Percentiles rank a stretch among this genome's conserved stretches.
These are phyloP conservation scores for Nipponacmea schrenckii DNA, from an alignment of 2,888 invertebrate species.

Conservation along the genomic window DNA sequence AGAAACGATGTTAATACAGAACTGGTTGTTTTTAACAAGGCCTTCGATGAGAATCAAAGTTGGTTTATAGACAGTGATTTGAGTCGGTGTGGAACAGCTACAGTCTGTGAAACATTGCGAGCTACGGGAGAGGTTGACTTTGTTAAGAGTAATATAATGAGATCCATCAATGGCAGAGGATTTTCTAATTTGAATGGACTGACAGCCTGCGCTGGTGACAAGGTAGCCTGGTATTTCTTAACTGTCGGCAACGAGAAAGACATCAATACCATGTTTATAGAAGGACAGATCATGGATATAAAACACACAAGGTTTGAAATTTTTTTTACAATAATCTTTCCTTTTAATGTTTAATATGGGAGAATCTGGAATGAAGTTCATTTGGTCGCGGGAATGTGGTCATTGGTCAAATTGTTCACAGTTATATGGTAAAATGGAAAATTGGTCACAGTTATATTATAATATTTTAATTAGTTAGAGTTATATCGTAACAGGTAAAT, in stretches of 20 bases:
- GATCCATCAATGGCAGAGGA: constrained; percentile 42
- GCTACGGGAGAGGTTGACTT: neutral
- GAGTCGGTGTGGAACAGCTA: neutral
- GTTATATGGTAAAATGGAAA: too few relatives aligned
- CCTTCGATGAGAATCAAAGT: constrained; percentile 44
- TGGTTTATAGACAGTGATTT: constrained; percentile 33
- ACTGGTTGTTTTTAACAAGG: constrained; percentile 39
- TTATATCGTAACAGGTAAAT: too few relatives aligned
- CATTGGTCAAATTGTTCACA: too few relatives aligned
- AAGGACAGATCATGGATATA: constrained; percentile 27
- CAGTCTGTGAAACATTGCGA: neutral
- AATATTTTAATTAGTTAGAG: too few relatives aligned
- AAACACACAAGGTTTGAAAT: constrained; percentile 7
- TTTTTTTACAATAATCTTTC: too few relatives aligned
- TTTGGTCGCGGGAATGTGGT: too few relatives aligned
- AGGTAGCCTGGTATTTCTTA: constrained; percentile 35
- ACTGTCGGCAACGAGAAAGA: constrained; percentile 45
- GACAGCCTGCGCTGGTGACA: constrained; percentile 38
- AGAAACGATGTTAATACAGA: constrained; percentile 42
- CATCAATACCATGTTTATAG: constrained; percentile 32
- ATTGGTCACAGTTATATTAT: too few relatives aligned
- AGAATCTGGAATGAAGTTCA: too few relatives aligned
- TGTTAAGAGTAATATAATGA: constrained; percentile 22
- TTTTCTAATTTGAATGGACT: constrained; percentile 44
- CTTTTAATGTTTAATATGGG: too few relatives aligned